Base-by-base conservation (phyloP, 2,113 vertebrate genomes). In the Orcinus orca region DNA sequence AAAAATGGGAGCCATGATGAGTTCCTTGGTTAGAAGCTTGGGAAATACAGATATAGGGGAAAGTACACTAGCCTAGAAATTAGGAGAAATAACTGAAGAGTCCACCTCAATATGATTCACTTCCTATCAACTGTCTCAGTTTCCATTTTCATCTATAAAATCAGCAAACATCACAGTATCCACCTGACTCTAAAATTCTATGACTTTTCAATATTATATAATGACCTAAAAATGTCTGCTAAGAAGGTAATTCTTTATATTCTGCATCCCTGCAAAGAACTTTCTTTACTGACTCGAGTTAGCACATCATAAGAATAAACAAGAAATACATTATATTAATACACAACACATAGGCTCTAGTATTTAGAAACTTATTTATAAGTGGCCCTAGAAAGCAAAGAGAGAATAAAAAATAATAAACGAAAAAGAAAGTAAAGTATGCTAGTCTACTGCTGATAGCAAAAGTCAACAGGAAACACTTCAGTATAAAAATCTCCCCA, bases 391-490 rank as follows among this genome's bases (percentile, higher is more conserved):
- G 83, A 95, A 93, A 95, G 13, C 47, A 95, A 47, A 89, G 41
- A 82, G 29, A n/a, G 6, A 50, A 92, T 70, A 89, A 63, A 31
- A 58, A 90, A 60, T 26, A 84, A 89, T 21, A 93, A 91, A 90
- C 74, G 74, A 79, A 95, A 96, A 94, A 93, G 88, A 95, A 92
- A 97, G 87, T 92, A 62, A 95, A 97, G 53, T 50, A 17, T 67
- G 50, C 74, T 96, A 92, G 21, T 87, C 79, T 86, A 71, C 36
- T 89, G 62, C 73, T 92, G 83, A 95, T 50, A 96, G 63, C 31
- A 96, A 95, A 93, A 79, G 50, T 96, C 96, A 97, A 96, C 89
- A 97, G 93, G 89, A 98, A 97, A 92, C 65, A 47, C 44, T 97
- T 93, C 71, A 68, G n/a, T 62, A 92, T 60, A 91, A 93, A 97